Percentiles rank a stretch among this genome's conserved stretches.
Conservation (phyloP, 2,888 invertebrate genomes). For the Caenorhabditis becei region DNA sequence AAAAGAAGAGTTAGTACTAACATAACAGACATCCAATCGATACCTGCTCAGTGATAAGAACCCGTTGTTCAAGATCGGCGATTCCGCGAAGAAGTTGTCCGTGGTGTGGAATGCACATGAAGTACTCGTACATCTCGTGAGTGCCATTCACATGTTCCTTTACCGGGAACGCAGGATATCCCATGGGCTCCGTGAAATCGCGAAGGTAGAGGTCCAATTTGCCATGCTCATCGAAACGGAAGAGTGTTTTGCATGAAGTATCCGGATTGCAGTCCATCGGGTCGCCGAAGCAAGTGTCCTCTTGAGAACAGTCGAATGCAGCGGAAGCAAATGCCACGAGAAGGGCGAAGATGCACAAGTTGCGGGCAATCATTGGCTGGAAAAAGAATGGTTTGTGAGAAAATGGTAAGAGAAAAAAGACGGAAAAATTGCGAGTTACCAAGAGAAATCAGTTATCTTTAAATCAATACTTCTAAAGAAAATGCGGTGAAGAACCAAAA, state of each 20-base stretch:
- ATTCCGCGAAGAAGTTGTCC: constrained; percentile 8
- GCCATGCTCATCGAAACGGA: constrained; percentile 42
- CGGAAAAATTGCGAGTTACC: too few species aligned
- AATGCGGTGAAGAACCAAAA: too few species aligned
- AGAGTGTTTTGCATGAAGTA: constrained; percentile 12
- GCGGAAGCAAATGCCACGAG: background rate
- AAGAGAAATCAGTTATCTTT: too few species aligned
- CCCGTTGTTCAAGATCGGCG: constrained; percentile 23
- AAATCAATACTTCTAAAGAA: too few species aligned
- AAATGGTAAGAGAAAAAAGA: too few species aligned
- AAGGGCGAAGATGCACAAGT: background rate
- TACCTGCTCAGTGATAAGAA: constrained; percentile 25
- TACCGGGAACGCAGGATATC: constrained; percentile 46
- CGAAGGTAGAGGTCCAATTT: constrained; percentile 39
- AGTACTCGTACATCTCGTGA: constrained; percentile 41
- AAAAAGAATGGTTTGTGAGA: too few species aligned
- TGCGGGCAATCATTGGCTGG: background rate
- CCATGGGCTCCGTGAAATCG: constrained; percentile 22
- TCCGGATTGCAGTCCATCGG: constrained; percentile 38
- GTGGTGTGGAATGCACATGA: constrained; percentile 39
- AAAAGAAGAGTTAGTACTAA: constrained; percentile 8
- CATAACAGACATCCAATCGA: too few species aligned
- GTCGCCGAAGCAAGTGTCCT: constrained; percentile 49
- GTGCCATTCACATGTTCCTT: constrained; percentile 13
- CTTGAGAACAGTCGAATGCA: constrained; percentile 20